A percentile compares a stretch with the other conserved stretches of the same genome.
phyloP scores from a whole-genome alignment of 2,797 vertebrate species.

The Coccyzus lansbergi region DNA sequence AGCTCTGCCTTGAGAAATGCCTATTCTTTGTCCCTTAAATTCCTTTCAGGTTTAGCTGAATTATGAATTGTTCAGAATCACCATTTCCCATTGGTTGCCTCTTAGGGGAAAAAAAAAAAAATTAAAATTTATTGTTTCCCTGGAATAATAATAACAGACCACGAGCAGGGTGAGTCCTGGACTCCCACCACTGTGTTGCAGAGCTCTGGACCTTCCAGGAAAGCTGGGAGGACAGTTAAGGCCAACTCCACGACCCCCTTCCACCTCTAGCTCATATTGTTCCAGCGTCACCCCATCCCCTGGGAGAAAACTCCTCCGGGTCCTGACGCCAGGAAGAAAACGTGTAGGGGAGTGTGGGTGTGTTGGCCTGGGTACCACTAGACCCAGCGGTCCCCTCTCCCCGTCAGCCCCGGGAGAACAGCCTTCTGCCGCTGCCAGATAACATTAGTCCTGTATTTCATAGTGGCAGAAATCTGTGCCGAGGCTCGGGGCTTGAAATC shows the following conservation, averaged over 20 bases:
- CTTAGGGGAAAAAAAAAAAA: accelerated
- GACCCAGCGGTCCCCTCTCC: not conserved
- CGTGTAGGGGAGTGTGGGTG: not conserved
- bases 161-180: not conserved
- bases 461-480: constrained; percentile 62
- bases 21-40: constrained; percentile 69
- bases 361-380: constrained; percentile 31
- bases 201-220: not conserved
- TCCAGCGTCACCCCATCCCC: not conserved
- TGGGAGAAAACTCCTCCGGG: not conserved
- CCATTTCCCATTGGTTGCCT: constrained; percentile 5
- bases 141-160: constrained; percentile 20
- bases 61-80: constrained; percentile 59
- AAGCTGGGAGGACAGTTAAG: not conserved
- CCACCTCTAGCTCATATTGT: not conserved
- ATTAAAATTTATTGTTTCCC: constrained; percentile 29
- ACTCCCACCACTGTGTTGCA: not conserved
- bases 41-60: constrained; percentile 71
- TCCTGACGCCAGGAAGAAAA: not conserved
- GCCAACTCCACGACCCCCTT: not conserved
- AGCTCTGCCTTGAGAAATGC: constrained; percentile 57
- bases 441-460: constrained; percentile 59
- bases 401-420: not conserved
- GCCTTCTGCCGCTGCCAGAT: constrained; percentile 68
- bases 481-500: constrained; percentile 58